Base-by-base conservation (phyloP, 30 jellyfish, hydroid and myxozoan species). In the Pseudorhiza aurosa region DNA sequence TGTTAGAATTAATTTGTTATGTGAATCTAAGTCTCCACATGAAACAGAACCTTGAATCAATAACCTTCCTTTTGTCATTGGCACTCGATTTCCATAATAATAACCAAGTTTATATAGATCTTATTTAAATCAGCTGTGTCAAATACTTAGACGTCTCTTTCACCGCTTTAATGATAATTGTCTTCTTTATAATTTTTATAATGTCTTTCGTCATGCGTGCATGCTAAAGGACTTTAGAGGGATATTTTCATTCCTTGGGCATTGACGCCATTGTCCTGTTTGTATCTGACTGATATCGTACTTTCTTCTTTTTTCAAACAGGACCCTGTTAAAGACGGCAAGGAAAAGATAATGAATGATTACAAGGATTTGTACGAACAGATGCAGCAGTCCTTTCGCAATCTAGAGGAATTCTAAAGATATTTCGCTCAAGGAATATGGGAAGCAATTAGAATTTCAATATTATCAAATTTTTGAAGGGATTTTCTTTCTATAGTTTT, bases 321-420 rank as follows among this genome's bases (percentile, higher is more conserved):
- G 99, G 98, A 95, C 53, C 99, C 99, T 10, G 96, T 82, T 43
- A 89, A 82, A 65, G 99, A 95, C 43, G 97, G 98, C 3, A 98
- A 95, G 69, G 80, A 72, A 27, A 95, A 85, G 67, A 95, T 95
- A 0, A 73, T 77, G 70, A 69, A 72, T 57, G 97, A 95, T 68
- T 95, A 84, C 62, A 81, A 88, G 9, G 99, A 95, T 18, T 49
- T 95, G 60, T 68, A 85, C 47, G 98, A 95, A 14, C 89, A 90
- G 45, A 95, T 95, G 98, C 95, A 82, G 37, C 88, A 88, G 25
- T 88, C 99, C 8, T 95, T 95, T 75, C 77, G 99, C 63, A 83
- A 76, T 46, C 58, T 93, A 70, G 99, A 93, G 60, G 99, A 93
- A 83, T 74, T 93, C 68, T 93, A 53, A 19, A 53, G 33, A 53